Base-by-base conservation (phyloP, 2,113 vertebrate species). In the Malurus melanocephalus region DNA sequence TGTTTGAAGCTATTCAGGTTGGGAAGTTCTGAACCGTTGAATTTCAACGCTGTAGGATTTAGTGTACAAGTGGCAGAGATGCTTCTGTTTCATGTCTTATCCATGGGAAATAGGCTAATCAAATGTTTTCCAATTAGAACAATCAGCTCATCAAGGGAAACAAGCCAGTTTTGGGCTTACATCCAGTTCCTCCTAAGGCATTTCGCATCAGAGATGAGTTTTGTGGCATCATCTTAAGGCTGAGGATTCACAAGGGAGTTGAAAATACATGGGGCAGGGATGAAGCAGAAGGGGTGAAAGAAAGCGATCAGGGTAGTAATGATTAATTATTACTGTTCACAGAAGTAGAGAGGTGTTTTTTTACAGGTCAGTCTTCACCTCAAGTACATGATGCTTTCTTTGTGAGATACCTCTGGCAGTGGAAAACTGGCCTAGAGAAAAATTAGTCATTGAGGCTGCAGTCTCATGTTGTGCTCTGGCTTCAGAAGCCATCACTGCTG, bases 91-190 rank as follows among this genome's bases (percentile, higher is more conserved):
- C 38, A 8, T 68, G 71, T 90, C 93, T 79, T 76, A 66, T 84
- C 74, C 46, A 48, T 69, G 35, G 69, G 86, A 93, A 93, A 66
- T 28, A 61, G 71, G 77, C 66, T 93, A 88, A 92, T 93, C 88
- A 93, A 76, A 88, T 55, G 87, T 89, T 89, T 95, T 86, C 85
- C 82, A 88, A 67, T 93, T 91, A 92, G 32, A 84, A 75, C 77
- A 80, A 78, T 89, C 85, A 72, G 46, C 46, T 88, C 77, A 65
- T 93, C 73, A 79, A 81, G 66, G 43, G 53, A 94, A 95, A 84
- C 71, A 90, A 76, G 65, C 38, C 49, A 68, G 40, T 65, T 10
- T 83, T 64, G 80, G 85, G 90, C 83, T 89, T 86, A 33, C n/a
- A 78, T 92, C 93, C 90, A 86, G 80, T 80, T 93, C 62, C 57